Evolutionary conservation across 2,888 invertebrate species (phyloP).

Genomic region (Dendrolimus pini): DNA sequence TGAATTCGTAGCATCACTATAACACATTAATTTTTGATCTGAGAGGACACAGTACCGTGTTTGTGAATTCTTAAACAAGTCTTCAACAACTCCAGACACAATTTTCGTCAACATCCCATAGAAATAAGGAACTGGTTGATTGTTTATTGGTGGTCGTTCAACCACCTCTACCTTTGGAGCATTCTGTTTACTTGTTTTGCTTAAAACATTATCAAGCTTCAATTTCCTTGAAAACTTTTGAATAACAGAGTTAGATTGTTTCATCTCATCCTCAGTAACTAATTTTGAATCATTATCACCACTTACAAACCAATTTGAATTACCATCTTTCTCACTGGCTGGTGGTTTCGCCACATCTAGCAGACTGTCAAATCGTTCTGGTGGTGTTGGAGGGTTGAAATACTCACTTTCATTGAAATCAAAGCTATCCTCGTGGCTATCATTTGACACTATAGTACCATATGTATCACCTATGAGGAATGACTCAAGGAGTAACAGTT

Average conservation of each 20-base stretch:
- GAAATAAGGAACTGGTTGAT: slow-evolving; percentile 66
- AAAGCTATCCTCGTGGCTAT: slow-evolving; percentile 47
- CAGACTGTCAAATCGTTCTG: slow-evolving; percentile 80
- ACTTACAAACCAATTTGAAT: slow-evolving; percentile 59
- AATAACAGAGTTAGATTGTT: slow-evolving; percentile 44
- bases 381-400: slow-evolving; percentile 78
- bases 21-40: slow-evolving; percentile 84
- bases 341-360: slow-evolving; percentile 41
- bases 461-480: slow-evolving; percentile 82
- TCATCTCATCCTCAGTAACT: slow-evolving; percentile 29
- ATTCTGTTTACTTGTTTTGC: slow-evolving; percentile 35
- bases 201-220: slow-evolving; percentile 68
- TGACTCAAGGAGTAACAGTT: slow-evolving; percentile 79
- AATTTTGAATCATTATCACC: slow-evolving; percentile 23
- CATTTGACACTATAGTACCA: slow-evolving; percentile 73
- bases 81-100: slow-evolving; percentile 80
- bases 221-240: slow-evolving; percentile 58
- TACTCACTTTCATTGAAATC: slow-evolving; percentile 58
- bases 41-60: slow-evolving; percentile 83
- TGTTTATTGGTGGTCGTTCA: slow-evolving; percentile 70
- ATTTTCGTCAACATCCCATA: slow-evolving; percentile 79
- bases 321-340: slow-evolving; percentile 43
- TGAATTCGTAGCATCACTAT: slow-evolving; percentile 82
- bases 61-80: slow-evolving; percentile 85
- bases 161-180: slow-evolving; percentile 44